A percentile compares a stretch with the other conserved stretches of the same genome.
phyloP scores from a whole-genome alignment of 2,113 vertebrate genomes.

The Aegotheles bennettii region DNA sequence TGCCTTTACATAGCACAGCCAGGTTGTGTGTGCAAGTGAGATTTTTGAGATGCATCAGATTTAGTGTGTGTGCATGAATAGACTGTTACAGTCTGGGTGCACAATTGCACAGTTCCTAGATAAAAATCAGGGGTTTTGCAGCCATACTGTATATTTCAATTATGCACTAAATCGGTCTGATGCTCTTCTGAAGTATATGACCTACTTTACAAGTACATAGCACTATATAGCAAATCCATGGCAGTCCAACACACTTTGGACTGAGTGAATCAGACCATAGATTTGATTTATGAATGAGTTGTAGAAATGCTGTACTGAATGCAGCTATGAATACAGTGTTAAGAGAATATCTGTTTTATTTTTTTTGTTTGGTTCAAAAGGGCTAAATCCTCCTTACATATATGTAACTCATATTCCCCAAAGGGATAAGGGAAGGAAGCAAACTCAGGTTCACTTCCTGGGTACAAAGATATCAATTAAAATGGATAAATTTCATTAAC shows the following conservation, averaged over 20 bases:
- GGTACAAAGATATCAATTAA: not conserved
- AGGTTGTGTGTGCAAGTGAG: not conserved
- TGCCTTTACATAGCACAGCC: not conserved
- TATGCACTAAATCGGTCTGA: not conserved
- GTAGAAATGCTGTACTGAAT: not conserved
- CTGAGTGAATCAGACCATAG: not conserved
- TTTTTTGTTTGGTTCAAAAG: not conserved
- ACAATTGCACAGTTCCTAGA: not conserved
- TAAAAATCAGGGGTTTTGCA: not conserved
- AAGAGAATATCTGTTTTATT: not conserved
- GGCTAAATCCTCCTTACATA: not conserved
- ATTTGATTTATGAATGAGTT: not conserved
- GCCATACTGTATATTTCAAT: not conserved
- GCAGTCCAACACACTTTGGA: not conserved
- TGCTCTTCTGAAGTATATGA: not conserved
- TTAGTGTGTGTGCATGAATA: rapidly evolving
- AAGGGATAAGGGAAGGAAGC: not conserved
- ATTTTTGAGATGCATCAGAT: not conserved
- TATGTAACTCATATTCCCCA: not conserved
- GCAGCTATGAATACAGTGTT: not conserved
- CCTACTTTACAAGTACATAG: not conserved
- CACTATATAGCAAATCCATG: not conserved
- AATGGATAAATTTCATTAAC: constrained; percentile 22
- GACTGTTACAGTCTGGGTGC: not conserved
- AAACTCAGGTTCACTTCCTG: not conserved